These are phyloP conservation scores for Protomyctophum bolini DNA, from an alignment of 2,113 vertebrate genomes.

Conservation along the genomic window DNA sequence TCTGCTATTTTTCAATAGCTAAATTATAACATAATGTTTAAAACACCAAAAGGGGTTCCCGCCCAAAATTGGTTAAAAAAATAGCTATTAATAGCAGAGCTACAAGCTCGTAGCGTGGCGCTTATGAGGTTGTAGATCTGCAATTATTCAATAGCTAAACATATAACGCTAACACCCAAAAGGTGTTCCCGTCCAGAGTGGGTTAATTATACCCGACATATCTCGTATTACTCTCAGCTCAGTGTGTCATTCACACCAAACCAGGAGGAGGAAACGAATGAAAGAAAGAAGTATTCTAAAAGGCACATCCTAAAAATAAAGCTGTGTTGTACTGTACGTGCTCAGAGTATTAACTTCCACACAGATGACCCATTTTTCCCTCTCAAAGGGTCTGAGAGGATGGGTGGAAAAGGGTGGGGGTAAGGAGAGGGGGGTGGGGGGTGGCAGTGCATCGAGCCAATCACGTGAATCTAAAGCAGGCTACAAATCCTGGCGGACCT, in stretches of 20 bases:
- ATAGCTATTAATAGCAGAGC: too few relatives aligned
- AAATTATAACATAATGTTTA: too few relatives aligned
- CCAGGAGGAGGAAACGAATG: constrained; percentile 18
- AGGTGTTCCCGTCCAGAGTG: too few relatives aligned
- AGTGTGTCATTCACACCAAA: constrained; percentile 60
- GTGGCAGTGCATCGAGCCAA: constrained; percentile 39
- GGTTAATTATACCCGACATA: constrained; percentile 63
- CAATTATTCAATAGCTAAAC: too few relatives aligned
- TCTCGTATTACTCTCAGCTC: constrained; percentile 17
- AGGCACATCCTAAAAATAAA: constrained; percentile 79
- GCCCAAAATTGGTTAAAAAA: too few relatives aligned
- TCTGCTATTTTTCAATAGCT: too few relatives aligned
- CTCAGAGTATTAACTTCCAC: constrained; percentile 74
- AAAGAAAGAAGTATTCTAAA: constrained; percentile 51
- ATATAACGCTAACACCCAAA: too few relatives aligned
- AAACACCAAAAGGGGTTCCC: too few relatives aligned
- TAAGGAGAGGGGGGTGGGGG: constrained; percentile 1
- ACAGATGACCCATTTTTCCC: constrained; percentile 80
- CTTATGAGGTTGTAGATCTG: too few relatives aligned
- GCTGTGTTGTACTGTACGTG: constrained; percentile 69
- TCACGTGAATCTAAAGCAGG: constrained; percentile 73
- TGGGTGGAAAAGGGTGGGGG: constrained; percentile 49
- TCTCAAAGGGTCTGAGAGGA: constrained; percentile 70
- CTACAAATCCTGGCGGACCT: constrained; percentile 71
- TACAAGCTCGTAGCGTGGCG: too few relatives aligned